Base-by-base conservation (phyloP, 1,140 invertebrate species). In the Brachionus angularis region DNA sequence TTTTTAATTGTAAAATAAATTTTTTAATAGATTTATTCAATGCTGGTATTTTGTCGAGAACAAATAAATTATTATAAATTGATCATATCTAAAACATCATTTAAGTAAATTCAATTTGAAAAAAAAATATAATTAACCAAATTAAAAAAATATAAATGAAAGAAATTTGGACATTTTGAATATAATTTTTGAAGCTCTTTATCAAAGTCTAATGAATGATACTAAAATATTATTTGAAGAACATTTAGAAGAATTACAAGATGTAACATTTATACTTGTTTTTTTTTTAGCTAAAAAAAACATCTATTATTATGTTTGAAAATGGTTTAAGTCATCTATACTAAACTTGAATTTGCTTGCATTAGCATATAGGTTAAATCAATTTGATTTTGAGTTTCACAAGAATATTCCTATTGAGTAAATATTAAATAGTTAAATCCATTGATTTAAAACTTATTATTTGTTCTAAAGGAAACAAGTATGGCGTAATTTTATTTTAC, bases 141-240 rank as follows among this genome's bases (percentile, higher is more conserved):
- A 21, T 0, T 34, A 61, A 61, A 61, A n/a, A 3, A 36, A 36
- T 5, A 42, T 42, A 10, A 42, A 10, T 42, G 10, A n/a, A 18
- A 47, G 27, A 49, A 67, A 47, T 21, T 12, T 8, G 2, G 42
- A 46, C 7, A 23, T 39, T 10, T 39, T 58, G 10, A 27, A 46
- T 7, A 7, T 67, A 3, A 42, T 67, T 12, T 4, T 50, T 18
- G 42, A 50, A 18, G 42, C 36, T 67, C 1, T 67, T 1, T 67
- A 67, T 16, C 21, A 34, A 31, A 47, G 18, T 67, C 29, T 67
- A 36, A 67, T 67, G 62, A 67, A 33, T 10, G 62, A 67, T 50
- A 42, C 47, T 0, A n/a, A 33, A 18, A 21, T 12, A 12, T 10
- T 50, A 8, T 67, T 46, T 1, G 62, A 67, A 29, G 47, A 67